Evolutionary conservation across 2,888 invertebrate genomes (phyloP), one percentile per base, ranked within the genome.

Genomic region (Cataglyphis livida): DNA sequence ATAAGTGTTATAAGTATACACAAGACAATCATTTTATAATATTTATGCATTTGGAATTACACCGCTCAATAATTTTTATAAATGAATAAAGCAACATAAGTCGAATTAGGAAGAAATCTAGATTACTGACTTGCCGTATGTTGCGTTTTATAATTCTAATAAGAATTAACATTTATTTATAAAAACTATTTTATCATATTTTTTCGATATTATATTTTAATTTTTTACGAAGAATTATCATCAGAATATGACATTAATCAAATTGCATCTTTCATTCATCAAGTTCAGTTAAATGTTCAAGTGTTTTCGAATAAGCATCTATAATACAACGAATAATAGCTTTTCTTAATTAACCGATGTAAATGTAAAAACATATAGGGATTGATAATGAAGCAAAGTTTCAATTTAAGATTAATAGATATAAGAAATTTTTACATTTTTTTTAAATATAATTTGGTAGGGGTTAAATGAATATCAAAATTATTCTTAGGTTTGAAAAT

Each of bases 1-100:
- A 28, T 28, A 28, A 48, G 79, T 82, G 25, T 83, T 59, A 66
- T 6, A 35, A 35, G 5, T 70, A 32, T 75, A 82, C 25, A 15
- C 28, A 15, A 71, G 84, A 89, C 78, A 85, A 89, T 85, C 84
- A 82, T 87, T 87, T 87, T 66, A 28, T 79, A 82, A 83, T 41
- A 44, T 66, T 71, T 44, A n/a, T 54, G 21, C n/a, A 51, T 51
- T 51, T 51, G 1, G 48, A 25, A 38, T 74, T n/a, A n/a, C 12
- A 54, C 70, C 70, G 83, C 65, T 84, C 70, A 82, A 73, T 48
- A 57, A 76, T 12, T 12, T 65, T 48, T 51, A 62, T 21, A 32
- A 62, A 35, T 7, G 7, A n/a, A 38, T 65, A 28, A 57, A 57
- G n/a, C 54, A 28, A 25, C n/a, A 18, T 65, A 41, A 66, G 38